phyloP scores from a whole-genome alignment of 2,888 invertebrate genomes.

The Drosophila rubida region DNA sequence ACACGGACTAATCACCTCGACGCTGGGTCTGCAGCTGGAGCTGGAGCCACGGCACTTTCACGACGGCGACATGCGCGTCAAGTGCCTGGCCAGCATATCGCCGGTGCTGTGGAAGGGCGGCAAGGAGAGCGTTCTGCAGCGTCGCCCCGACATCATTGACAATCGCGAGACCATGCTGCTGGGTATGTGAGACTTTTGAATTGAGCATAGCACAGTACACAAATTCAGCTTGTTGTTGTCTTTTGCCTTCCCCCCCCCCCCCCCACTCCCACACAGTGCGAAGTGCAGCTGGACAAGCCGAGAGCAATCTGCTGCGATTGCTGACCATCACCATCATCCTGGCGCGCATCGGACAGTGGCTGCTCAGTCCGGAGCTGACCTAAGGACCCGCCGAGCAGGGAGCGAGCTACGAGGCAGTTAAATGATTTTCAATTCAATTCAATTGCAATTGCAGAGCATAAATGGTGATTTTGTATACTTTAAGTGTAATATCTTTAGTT shows the following conservation, averaged over 20 bases:
- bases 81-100: constrained; percentile 87
- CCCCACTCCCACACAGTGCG: constrained; percentile 77
- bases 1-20: constrained; percentile 87
- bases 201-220: neutral
- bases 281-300: constrained; percentile 64
- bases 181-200: constrained; percentile 85
- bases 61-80: constrained; percentile 87
- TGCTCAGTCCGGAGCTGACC: constrained; percentile 68
- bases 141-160: constrained; percentile 86
- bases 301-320: constrained; percentile 64
- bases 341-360: constrained; percentile 76
- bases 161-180: constrained; percentile 88
- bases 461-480: constrained; percentile 78
- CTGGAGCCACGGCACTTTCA: constrained; percentile 87
- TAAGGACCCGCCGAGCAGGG: constrained; percentile 35
- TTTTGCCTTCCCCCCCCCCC: too few species aligned
- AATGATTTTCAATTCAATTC: constrained; percentile 71
- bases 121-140: constrained; percentile 87
- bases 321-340: constrained; percentile 73
- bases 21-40: constrained; percentile 86
- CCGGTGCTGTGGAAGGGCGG: constrained; percentile 87
- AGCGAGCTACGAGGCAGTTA: constrained; percentile 14
- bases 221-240: neutral
- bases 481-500: constrained; percentile 77
- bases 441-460: constrained; percentile 77